A percentile compares a stretch with the other conserved stretches of the same genome.
phyloP scores from a whole-genome alignment of 2,113 vertebrate genomes.

The Heliornis fulica region DNA sequence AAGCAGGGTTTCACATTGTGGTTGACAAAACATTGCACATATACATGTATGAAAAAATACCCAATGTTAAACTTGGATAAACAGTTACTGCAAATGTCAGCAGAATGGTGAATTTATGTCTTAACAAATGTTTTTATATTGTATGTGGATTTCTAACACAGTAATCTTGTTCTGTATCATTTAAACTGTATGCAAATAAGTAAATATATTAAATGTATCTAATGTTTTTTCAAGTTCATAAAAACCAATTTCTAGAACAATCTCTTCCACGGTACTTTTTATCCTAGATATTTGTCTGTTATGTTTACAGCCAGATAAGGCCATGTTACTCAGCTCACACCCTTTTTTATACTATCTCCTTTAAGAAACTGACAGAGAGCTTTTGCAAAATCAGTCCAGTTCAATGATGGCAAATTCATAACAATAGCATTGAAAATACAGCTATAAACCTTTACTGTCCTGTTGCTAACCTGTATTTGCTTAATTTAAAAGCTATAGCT shows the following conservation, averaged over 20 bases:
- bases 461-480: background rate
- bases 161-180: conserved; percentile 72
- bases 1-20: conserved; percentile 71
- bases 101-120: conserved; percentile 71
- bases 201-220: conserved; percentile 76
- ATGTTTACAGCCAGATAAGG: conserved; percentile 76
- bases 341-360: conserved; percentile 72
- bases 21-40: conserved; percentile 62
- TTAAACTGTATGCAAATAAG: conserved; percentile 70
- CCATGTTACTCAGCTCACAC: conserved; percentile 55
- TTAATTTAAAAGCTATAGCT: background rate
- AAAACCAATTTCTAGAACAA: conserved; percentile 29
- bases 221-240: conserved; percentile 64
- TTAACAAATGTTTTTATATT: conserved; percentile 72
- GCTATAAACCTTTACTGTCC: background rate
- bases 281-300: conserved; percentile 63
- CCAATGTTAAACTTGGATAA: conserved; percentile 66
- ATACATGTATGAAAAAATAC: conserved; percentile 51
- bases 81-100: conserved; percentile 62
- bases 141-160: conserved; percentile 71
- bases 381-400: background rate
- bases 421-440: background rate
- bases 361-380: conserved; percentile 13
- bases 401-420: background rate
- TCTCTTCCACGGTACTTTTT: conserved; percentile 58